A percentile compares a stretch with the other conserved stretches of the same genome.
phyloP scores from a whole-genome alignment of 2,797 vertebrate species.

The Ciconia nigra region DNA sequence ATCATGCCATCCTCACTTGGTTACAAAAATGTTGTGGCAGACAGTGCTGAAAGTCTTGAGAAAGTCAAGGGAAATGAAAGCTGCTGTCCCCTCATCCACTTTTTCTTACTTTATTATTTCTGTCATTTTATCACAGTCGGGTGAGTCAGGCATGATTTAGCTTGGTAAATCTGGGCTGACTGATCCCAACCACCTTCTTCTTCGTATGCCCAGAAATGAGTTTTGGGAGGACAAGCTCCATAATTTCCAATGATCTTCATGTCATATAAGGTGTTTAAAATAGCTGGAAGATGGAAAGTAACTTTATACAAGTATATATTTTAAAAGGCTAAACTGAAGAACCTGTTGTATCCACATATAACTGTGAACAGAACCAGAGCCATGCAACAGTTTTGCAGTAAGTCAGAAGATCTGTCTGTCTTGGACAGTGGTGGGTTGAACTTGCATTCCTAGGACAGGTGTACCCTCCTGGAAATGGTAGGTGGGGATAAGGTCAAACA shows the following conservation, averaged over 20 bases:
- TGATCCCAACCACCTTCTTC: not conserved
- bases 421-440: not conserved
- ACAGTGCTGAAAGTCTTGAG: not conserved
- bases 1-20: not conserved
- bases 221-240: not conserved
- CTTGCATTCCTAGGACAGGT: not conserved
- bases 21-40: not conserved
- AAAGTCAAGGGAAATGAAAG: not conserved
- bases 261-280: not conserved
- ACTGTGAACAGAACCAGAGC: not conserved
- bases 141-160: not conserved
- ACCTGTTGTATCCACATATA: accelerated
- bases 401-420: not conserved
- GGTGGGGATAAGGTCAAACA: not conserved
- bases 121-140: not conserved
- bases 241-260: not conserved
- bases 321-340: not conserved
- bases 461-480: not conserved
- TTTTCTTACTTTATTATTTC: not conserved
- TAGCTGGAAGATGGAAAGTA: not conserved
- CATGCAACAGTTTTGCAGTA: accelerated
- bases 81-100: not conserved
- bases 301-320: not conserved
- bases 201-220: not conserved
- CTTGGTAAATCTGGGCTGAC: not conserved